These are phyloP conservation scores for Paramormyrops kingsleyae DNA, from an alignment of 2,113 vertebrate species.

Conservation along the genomic window DNA sequence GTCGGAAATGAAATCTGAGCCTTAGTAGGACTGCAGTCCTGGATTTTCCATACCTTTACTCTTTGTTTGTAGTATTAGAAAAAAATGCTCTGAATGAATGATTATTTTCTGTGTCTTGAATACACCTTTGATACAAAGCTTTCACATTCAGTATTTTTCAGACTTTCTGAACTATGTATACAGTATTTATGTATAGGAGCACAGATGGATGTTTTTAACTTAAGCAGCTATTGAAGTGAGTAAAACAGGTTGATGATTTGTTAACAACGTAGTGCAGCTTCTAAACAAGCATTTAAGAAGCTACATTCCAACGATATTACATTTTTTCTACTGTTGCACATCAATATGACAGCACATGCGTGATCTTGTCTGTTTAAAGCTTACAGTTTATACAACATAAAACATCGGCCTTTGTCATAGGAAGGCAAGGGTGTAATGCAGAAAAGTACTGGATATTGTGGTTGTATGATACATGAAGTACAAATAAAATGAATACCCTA, in stretches of 20 bases:
- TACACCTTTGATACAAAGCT: constrained; percentile 16
- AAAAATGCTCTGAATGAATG: constrained; percentile 35
- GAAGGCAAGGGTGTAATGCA: neutral
- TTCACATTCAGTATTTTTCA: constrained; percentile 21
- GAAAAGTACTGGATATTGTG: neutral
- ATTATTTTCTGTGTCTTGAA: constrained; percentile 32
- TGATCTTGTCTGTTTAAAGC: neutral
- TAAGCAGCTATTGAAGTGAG: neutral
- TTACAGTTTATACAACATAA: neutral
- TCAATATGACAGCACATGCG: neutral
- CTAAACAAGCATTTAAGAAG: neutral
- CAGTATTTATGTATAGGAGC: neutral
- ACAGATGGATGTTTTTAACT: neutral
- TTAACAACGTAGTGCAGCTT: neutral
- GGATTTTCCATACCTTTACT: constrained; percentile 35
- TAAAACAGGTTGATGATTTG: neutral
- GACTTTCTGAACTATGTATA: constrained; percentile 2
- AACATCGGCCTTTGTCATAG: neutral
- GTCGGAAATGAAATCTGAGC: constrained; percentile 54
- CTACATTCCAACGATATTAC: neutral
- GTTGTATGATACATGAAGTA: neutral
- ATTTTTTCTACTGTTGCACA: neutral
- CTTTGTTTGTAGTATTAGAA: constrained; percentile 30
- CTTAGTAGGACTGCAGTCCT: constrained; percentile 39
- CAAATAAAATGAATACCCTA: neutral